These are phyloP conservation scores for Nannoperca australis DNA, from an alignment of 2,797 vertebrate genomes.

Conservation along the genomic window DNA sequence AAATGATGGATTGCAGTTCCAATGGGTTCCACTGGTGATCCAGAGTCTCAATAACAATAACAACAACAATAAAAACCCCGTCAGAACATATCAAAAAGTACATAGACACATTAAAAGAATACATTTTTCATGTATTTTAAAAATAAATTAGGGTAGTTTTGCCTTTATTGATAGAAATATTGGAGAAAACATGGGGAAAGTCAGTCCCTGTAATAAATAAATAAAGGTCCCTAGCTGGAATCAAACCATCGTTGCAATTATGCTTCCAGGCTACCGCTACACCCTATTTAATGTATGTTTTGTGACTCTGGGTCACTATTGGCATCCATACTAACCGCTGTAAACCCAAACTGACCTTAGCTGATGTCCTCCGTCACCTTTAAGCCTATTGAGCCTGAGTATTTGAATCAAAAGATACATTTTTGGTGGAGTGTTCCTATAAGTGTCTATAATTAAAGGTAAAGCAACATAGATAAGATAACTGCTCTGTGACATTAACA, in stretches of 20 bases:
- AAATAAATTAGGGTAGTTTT: neutral
- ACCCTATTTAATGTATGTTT: neutral
- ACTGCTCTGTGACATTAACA: neutral
- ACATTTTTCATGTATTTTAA: neutral
- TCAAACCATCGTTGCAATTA: neutral
- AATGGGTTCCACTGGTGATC: neutral
- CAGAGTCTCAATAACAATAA: neutral
- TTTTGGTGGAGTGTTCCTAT: neutral
- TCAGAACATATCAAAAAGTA: neutral
- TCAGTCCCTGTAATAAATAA: neutral
- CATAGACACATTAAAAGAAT: no score
- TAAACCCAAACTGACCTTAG: constrained; percentile 1
- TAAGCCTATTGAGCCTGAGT: neutral
- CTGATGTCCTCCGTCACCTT: neutral
- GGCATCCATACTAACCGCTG: neutral
- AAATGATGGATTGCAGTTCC: neutral
- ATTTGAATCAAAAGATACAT: neutral
- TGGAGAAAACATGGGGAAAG: neutral
- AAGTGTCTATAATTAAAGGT: neutral
- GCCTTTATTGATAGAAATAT: neutral
- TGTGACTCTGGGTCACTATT: neutral
- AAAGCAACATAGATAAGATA: neutral
- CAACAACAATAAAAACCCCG: neutral
- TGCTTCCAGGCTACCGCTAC: neutral
- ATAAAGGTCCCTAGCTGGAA: neutral